Percentiles rank a stretch among this genome's conserved stretches.
Conservation (phyloP, 2,888 invertebrate genomes). For the Hirtodrosophila alboralis region DNA sequence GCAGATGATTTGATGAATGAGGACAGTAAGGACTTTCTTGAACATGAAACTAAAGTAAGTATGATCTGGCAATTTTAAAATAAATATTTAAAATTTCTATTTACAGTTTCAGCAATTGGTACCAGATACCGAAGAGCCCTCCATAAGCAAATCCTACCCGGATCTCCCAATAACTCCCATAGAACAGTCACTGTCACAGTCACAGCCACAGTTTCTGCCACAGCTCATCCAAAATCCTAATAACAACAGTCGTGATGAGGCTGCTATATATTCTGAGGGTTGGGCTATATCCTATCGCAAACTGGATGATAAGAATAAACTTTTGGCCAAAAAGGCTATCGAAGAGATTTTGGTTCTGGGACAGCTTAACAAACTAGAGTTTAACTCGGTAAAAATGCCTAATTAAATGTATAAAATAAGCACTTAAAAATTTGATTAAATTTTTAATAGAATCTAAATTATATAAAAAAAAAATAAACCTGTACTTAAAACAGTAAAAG, state of each 20-base stretch:
- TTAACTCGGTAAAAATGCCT: constrained; percentile 52
- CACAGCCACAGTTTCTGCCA: neutral
- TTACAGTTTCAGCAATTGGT: constrained; percentile 28
- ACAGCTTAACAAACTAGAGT: constrained; percentile 43
- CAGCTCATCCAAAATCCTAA: neutral
- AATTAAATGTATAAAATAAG: too few species aligned
- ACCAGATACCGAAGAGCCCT: neutral
- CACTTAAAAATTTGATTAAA: too few species aligned
- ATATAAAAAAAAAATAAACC: too few species aligned
- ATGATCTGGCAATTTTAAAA: neutral
- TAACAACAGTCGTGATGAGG: constrained; percentile 29
- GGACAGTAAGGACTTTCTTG: constrained; percentile 2
- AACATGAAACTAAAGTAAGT: constrained; percentile 24
- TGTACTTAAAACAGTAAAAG: too few species aligned
- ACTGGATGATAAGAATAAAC: constrained; percentile 39
- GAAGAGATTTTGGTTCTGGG: constrained; percentile 55
- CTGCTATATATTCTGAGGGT: constrained; percentile 46
- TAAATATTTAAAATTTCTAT: neutral
- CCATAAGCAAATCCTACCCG: neutral
- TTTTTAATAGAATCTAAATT: too few species aligned
- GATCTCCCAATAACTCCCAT: neutral
- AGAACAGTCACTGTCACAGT: neutral
- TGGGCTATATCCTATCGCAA: constrained; percentile 57
- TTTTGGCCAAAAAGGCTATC: constrained; percentile 55
- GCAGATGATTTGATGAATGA: neutral